Conservation (phyloP, 2,888 invertebrate species). For the Harpagoxenus sublaevis region DNA sequence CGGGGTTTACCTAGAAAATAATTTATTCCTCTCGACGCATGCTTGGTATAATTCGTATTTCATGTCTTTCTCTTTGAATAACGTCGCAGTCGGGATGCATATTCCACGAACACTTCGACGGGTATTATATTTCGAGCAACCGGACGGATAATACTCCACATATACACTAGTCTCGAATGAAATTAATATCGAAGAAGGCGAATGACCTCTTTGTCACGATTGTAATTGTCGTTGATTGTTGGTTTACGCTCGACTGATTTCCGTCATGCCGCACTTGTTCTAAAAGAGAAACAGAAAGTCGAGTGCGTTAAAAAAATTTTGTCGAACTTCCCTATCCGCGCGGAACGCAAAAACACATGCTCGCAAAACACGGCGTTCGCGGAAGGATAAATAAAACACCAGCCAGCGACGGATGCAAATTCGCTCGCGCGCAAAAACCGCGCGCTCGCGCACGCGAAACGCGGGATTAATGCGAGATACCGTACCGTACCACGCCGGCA, state of each 20-base stretch:
- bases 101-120: background rate
- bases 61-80: constrained; percentile 25
- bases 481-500: constrained; percentile 19
- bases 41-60: constrained; percentile 18
- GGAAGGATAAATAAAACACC: constrained; percentile 18
- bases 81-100: background rate
- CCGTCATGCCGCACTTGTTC: background rate
- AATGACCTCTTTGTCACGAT: constrained; percentile 6
- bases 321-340: background rate
- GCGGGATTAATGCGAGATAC: constrained; percentile 47
- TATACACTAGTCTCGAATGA: background rate
- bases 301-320: background rate
- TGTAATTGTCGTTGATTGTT: background rate
- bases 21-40: constrained; percentile 9
- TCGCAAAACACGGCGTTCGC: background rate
- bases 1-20: constrained; percentile 30
- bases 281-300: background rate
- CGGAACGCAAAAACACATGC: constrained; percentile 8
- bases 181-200: constrained; percentile 6
- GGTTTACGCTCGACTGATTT: background rate
- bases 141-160: background rate
- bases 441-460: constrained; percentile 20
- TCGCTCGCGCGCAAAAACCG: constrained; percentile 28
- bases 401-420: constrained; percentile 29
- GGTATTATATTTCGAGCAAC: background rate